Percentiles rank a stretch among this genome's conserved stretches.
Evolutionary conservation across 1,140 invertebrate species (phyloP).

Genomic region (Metopolophium dirhodum): DNA sequence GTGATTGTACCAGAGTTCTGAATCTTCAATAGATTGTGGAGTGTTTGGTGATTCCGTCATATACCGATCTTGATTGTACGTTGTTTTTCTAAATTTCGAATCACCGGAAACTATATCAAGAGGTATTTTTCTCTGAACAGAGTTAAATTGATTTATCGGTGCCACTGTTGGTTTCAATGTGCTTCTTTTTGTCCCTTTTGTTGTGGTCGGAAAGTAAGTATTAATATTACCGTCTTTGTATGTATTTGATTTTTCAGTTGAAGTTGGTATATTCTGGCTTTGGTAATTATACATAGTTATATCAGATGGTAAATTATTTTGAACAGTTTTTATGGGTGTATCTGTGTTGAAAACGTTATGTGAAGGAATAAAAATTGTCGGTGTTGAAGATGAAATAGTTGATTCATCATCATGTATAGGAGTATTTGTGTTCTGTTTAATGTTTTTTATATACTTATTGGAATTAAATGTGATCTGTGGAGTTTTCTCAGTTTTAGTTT

Average conservation of each 20-base stretch:
- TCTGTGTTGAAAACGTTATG: neutral
- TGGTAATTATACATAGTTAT: neutral
- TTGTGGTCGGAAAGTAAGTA: neutral
- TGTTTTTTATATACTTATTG: neutral
- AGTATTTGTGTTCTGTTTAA: neutral
- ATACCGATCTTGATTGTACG: neutral
- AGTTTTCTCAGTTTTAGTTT: neutral
- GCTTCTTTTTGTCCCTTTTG: neutral
- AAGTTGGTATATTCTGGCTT: neutral
- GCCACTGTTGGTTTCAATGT: neutral
- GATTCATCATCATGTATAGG: neutral
- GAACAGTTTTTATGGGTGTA: neutral
- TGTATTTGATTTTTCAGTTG: neutral
- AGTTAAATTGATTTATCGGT: neutral
- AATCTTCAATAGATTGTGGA: neutral
- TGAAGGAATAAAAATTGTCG: neutral
- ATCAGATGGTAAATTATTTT: neutral
- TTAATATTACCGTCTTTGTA: neutral
- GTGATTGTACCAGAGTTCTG: conserved; percentile 28
- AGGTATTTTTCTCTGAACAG: neutral
- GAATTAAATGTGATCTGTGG: neutral
- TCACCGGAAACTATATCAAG: neutral
- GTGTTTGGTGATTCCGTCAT: neutral
- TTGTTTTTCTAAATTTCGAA: neutral
- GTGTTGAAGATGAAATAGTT: neutral